Evolutionary conservation across 2,113 vertebrate genomes (phyloP), one percentile per base, ranked within the genome.

Genomic region (Cyphomyrus plagiostoma): DNA sequence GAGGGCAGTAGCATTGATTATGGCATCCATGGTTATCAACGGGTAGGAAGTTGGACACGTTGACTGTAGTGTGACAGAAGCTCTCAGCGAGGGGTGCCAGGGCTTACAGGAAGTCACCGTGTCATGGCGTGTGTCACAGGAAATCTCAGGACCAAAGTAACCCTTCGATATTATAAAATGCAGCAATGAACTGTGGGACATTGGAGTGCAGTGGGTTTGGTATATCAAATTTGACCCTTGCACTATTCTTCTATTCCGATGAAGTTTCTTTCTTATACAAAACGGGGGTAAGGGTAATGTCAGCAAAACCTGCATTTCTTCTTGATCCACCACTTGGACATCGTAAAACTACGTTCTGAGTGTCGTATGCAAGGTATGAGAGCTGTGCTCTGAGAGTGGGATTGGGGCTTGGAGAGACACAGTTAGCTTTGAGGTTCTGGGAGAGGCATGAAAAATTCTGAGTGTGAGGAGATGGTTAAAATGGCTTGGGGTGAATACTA

Each of bases 41-140:
- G 62, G 62, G 9, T 26, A 70, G 62, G 26, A 30, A 70, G 10
- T 70, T 70, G 62, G 26, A 70, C n/a, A 30, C n/a, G n/a, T 26
- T 70, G 45, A 23, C 10, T 45, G 35, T 58, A 48, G 23, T 46
- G 74, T 89, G 77, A 58, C 88, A 84, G 88, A 89, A 83, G 23
- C 48, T 53, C 49, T 10, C 46, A 35, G 30, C 39, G 39, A 82
- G 89, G 46, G 80, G 39, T 42, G 15, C 9, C 30, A 70, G 35
- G 35, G 74, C 70, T 82, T 62, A 53, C 3, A 58, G 53, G 39
- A 66, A 58, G 86, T 56, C 50, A 30, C 86, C 35, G n/a, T 48
- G 48, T 48, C 50, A 86, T 50, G 53, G 87, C 3, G 5, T 80
- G 74, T 80, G 30, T 80, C 87, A 88, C 48, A 53, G 49, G 46